Percentiles rank a stretch among this genome's conserved stretches.
Evolutionary conservation across 2,888 invertebrate genomes (phyloP).

Genomic region (Phyto melanocephala): DNA sequence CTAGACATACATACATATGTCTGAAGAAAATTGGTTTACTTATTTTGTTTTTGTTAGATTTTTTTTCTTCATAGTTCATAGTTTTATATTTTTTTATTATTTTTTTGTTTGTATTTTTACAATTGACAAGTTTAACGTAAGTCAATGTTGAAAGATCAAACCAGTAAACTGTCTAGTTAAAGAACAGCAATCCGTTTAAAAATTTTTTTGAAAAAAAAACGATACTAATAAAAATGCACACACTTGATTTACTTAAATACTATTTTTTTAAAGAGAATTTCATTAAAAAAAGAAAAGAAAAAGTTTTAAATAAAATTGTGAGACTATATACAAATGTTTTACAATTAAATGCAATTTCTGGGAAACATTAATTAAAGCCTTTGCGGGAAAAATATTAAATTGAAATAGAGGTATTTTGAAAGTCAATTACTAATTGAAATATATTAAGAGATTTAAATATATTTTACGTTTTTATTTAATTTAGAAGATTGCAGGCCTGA

Average conservation of each 20-base stretch:
- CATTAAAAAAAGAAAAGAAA: background rate
- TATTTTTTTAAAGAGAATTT: background rate
- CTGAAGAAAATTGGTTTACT: background rate
- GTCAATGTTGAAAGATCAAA: background rate
- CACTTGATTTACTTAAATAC: background rate
- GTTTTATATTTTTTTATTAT: background rate
- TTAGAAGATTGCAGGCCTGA: too few species aligned
- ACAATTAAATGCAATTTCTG: too few species aligned
- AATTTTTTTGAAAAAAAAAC: too few species aligned
- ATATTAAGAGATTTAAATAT: too few species aligned
- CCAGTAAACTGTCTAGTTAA: conserved; percentile 11
- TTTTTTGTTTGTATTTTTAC: background rate
- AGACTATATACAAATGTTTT: too few species aligned
- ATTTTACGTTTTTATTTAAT: too few species aligned
- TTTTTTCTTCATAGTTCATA: background rate
- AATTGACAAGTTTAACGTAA: conserved; percentile 15
- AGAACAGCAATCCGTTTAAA: too few species aligned
- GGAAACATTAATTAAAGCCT: too few species aligned
- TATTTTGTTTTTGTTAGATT: background rate
- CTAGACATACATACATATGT: background rate
- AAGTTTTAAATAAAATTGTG: background rate
- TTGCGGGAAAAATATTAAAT: too few species aligned
- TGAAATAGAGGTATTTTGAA: too few species aligned
- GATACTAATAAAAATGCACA: background rate
- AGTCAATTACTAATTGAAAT: too few species aligned